Evolutionary conservation across 2,888 invertebrate genomes (phyloP).

Genomic region (Dryobotodes eremita): DNA sequence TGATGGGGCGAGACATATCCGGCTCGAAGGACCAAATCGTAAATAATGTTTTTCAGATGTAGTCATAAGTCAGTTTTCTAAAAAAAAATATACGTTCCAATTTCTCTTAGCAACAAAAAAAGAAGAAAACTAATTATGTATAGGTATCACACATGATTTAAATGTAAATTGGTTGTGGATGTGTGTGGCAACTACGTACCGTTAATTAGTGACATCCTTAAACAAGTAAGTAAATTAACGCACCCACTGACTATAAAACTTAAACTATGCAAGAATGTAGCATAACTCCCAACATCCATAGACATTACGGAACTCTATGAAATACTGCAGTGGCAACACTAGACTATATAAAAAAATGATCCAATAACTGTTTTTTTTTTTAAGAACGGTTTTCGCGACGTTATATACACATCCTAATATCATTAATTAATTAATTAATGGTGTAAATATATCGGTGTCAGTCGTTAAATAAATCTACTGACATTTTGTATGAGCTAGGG

Average conservation of each 20-base stretch:
- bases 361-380: constrained; percentile 39
- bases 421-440: constrained; percentile 29
- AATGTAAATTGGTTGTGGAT: not conserved
- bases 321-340: constrained; percentile 4
- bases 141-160: not conserved
- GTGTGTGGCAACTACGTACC: not conserved
- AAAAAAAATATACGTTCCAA: not conserved
- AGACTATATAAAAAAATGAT: constrained; percentile 23
- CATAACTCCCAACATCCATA: constrained; percentile 15
- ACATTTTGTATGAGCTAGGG: not conserved
- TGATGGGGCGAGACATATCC: not conserved
- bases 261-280: constrained; percentile 45
- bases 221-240: constrained; percentile 32
- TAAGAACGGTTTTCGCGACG: constrained; percentile 30
- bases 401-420: constrained; percentile 40
- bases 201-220: constrained; percentile 42
- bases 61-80: not conserved
- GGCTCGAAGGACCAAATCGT: constrained; percentile 24
- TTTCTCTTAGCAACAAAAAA: not conserved
- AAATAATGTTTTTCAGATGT: not conserved
- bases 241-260: constrained; percentile 20
- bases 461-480: constrained; percentile 6
- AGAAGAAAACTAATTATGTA: too few species aligned
- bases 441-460: not conserved
- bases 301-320: constrained; percentile 20